These are phyloP conservation scores for Xenentodon cancila DNA, from an alignment of 2,797 vertebrate genomes.

Conservation along the genomic window DNA sequence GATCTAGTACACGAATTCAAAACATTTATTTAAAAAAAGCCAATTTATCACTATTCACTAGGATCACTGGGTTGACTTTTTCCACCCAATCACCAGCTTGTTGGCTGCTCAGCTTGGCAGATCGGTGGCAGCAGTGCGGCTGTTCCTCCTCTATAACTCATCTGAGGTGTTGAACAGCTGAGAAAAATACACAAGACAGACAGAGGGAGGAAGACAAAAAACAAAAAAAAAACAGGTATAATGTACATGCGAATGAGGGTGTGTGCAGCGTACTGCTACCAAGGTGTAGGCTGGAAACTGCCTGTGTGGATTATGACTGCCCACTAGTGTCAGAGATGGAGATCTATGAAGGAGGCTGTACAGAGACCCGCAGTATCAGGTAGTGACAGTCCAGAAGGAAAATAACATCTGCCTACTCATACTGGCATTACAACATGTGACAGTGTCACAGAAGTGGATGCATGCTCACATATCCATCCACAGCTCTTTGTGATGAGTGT, in stretches of 20 bases:
- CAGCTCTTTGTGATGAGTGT: not conserved
- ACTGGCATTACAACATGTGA: too few species aligned
- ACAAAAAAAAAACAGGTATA: slow-evolving; percentile 11
- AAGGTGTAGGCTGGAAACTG: slow-evolving; percentile 25
- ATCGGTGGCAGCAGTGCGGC: slow-evolving; percentile 59
- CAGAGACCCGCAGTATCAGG: slow-evolving; percentile 30
- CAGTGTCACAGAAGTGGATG: slow-evolving; percentile 4
- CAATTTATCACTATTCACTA: slow-evolving; percentile 68
- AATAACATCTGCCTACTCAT: not conserved
- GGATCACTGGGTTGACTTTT: slow-evolving; percentile 67
- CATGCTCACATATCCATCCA: not conserved
- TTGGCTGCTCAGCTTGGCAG: slow-evolving; percentile 62
- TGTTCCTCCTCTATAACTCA: slow-evolving; percentile 38
- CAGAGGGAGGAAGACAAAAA: slow-evolving; percentile 26
- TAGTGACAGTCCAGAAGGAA: not conserved
- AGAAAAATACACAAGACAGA: slow-evolving; percentile 34
- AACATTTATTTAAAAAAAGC: slow-evolving; percentile 78
- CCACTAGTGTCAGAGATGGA: slow-evolving; percentile 77
- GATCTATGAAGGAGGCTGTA: slow-evolving; percentile 24
- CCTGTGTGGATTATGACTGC: slow-evolving; percentile 74
- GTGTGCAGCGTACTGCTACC: slow-evolving; percentile 23
- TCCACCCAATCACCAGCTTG: slow-evolving; percentile 54
- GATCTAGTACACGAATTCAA: slow-evolving; percentile 74
- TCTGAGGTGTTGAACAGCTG: slow-evolving; percentile 21
- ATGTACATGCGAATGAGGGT: slow-evolving; percentile 11